phyloP scores from a whole-genome alignment of 2,113 vertebrate genomes.

The Manacus vitellinus region DNA sequence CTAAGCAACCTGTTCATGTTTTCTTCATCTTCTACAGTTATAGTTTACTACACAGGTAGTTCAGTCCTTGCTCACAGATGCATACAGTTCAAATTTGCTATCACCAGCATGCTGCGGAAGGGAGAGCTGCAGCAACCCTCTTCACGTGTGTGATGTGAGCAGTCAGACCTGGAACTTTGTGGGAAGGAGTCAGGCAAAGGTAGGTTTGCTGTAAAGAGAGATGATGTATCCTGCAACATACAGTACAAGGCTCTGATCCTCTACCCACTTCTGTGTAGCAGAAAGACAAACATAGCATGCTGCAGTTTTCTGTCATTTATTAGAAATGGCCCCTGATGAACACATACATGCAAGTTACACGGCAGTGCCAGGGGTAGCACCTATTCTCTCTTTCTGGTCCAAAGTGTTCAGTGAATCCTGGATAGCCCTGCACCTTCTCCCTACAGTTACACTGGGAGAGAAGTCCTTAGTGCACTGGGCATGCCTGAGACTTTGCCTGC shows the following conservation, averaged over 20 bases:
- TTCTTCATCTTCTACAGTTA: neutral
- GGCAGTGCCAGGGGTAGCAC: neutral
- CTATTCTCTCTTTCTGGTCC: neutral
- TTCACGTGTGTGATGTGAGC: neutral
- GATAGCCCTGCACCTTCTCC: neutral
- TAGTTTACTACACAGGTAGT: neutral
- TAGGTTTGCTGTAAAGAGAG: neutral
- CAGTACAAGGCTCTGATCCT: neutral
- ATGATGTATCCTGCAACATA: neutral
- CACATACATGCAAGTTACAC: constrained; percentile 12
- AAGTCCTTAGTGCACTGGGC: neutral
- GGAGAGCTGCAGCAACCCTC: neutral
- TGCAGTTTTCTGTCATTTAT: constrained; percentile 36
- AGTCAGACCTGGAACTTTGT: neutral
- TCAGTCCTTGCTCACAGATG: neutral
- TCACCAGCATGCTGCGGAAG: neutral
- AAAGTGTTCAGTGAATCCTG: neutral
- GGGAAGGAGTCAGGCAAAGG: neutral
- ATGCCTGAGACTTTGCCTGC: neutral
- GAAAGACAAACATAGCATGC: neutral
- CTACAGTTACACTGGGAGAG: neutral
- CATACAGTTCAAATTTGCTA: neutral
- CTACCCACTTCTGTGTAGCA: neutral
- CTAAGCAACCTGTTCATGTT: neutral
- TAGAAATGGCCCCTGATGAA: constrained; percentile 15